Conservation (phyloP, 2,888 invertebrate genomes). For the Platerodrilus igneus region DNA sequence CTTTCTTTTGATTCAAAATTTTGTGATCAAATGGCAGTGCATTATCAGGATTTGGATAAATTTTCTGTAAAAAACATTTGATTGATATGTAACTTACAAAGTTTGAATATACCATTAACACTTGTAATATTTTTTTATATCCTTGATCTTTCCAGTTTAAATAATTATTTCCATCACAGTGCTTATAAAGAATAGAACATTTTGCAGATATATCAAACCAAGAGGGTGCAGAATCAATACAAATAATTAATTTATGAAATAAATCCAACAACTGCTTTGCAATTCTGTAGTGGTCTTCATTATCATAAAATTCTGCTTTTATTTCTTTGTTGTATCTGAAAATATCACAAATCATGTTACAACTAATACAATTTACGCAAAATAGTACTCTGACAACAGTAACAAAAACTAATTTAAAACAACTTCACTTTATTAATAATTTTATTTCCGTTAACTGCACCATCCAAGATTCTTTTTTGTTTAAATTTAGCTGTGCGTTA, state of each 20-base stretch:
- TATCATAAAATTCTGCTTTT: slow-evolving; percentile 27
- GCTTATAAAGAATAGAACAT: slow-evolving; percentile 55
- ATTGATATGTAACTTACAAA: slow-evolving; percentile 3
- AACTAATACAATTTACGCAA: not conserved
- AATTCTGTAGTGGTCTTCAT: slow-evolving; percentile 23
- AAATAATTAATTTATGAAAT: slow-evolving; percentile 39
- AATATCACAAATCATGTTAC: slow-evolving; percentile 7
- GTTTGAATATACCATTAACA: slow-evolving; percentile 57
- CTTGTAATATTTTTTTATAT: slow-evolving; percentile 61
- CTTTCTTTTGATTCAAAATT: slow-evolving; percentile 41
- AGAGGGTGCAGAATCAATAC: slow-evolving; percentile 57
- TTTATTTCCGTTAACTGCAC: no score
- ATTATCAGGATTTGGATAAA: slow-evolving; percentile 35
- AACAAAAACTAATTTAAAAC: no score
- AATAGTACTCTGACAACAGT: no score
- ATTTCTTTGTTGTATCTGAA: slow-evolving; percentile 33
- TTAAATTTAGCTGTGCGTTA: no score
- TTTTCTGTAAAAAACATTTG: slow-evolving; percentile 33
- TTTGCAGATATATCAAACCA: slow-evolving; percentile 63
- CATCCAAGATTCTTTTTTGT: no score
- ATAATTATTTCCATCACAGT: slow-evolving; percentile 65
- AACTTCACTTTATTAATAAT: no score
- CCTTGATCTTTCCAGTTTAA: slow-evolving; percentile 73
- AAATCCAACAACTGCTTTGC: slow-evolving; percentile 37
- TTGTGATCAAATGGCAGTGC: slow-evolving; percentile 38